Evolutionary conservation across 2,113 vertebrate species (phyloP).

Genomic region (Ictalurus furcatus): DNA sequence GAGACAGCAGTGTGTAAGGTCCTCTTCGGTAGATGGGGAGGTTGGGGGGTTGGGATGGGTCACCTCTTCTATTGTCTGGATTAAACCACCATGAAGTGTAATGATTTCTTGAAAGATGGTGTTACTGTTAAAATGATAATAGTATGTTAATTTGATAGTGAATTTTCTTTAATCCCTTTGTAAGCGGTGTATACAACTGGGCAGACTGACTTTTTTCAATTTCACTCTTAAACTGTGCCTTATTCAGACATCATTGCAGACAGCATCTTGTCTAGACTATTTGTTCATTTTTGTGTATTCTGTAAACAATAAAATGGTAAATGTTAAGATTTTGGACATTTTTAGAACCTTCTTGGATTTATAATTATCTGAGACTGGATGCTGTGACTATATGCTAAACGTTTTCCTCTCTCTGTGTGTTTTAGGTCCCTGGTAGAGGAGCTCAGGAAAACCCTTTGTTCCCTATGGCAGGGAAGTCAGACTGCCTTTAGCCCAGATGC

Average conservation of each 20-base stretch:
- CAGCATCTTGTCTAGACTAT: not conserved
- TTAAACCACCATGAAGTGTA: not conserved
- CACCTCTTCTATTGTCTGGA: not conserved
- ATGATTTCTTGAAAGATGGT: not conserved
- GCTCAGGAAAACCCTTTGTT: conserved; percentile 96
- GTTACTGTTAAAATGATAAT: not conserved
- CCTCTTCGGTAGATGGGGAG: conserved; percentile 51
- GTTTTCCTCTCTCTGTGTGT: conserved; percentile 56
- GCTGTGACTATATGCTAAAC: not conserved
- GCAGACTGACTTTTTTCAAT: not conserved
- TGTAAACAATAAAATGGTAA: not conserved
- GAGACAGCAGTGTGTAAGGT: conserved; percentile 95
- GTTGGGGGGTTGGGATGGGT: not conserved
- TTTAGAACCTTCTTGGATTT: not conserved
- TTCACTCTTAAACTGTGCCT: not conserved
- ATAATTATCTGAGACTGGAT: not conserved
- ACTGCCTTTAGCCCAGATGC: conserved; percentile 96
- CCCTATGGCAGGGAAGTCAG: conserved; percentile 94
- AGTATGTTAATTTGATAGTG: not conserved
- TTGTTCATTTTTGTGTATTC: not conserved
- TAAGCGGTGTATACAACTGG: not conserved
- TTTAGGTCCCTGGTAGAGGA: conserved; percentile 94
- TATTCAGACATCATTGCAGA: not conserved
- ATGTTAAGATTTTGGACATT: not conserved
- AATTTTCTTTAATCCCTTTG: not conserved